Base-by-base conservation (phyloP, 2,113 vertebrate genomes). In the Rhinoderma darwinii region DNA sequence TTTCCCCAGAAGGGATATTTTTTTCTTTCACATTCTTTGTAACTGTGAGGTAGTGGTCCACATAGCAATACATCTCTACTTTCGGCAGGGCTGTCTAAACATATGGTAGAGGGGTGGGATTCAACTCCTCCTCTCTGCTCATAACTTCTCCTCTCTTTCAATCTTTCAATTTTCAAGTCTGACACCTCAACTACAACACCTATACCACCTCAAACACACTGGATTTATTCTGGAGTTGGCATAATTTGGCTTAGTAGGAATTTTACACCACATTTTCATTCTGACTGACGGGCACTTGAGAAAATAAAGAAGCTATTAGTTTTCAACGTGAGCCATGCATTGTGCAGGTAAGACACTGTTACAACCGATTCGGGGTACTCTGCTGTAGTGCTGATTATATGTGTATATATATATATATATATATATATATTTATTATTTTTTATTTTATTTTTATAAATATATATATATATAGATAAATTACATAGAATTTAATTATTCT, bases 21-120 rank as follows among this genome's bases (percentile, higher is more conserved):
- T 81, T 59, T 82, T 61, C 84, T 74, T 35, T 44, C 47, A 74
- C 85, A 87, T 87, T 87, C 85, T 54, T 80, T 73, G 51, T 81
- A 82, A 82, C 68, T 82, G 66, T 87, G 78, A 87, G 68, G 78
- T 81, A 87, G 85, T 82, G 85, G 85, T 87, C 78, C 77, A 87
- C 25, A 82, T 27, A 37, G 61, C 9, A 72, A 72, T 73, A 15
- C 47, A 81, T 86, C 77, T 32, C 63, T 22, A 61, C 35, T 43
- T 25, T 35, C 61, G 77, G 77, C 85, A 82, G 78, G 76, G 78
- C 50, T 87, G 78, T 87, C 66, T 82, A 47, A 82, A 86, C 75
- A 68, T 51, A 80, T 43, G 63, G 56, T 30, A 25, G 18, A 30
- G 51, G 68, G 70, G 51, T 81, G 50, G 74, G 68, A 85, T 66